Evolutionary conservation across 2,888 invertebrate genomes (phyloP).

Genomic region (Drosophila peninsularis): DNA sequence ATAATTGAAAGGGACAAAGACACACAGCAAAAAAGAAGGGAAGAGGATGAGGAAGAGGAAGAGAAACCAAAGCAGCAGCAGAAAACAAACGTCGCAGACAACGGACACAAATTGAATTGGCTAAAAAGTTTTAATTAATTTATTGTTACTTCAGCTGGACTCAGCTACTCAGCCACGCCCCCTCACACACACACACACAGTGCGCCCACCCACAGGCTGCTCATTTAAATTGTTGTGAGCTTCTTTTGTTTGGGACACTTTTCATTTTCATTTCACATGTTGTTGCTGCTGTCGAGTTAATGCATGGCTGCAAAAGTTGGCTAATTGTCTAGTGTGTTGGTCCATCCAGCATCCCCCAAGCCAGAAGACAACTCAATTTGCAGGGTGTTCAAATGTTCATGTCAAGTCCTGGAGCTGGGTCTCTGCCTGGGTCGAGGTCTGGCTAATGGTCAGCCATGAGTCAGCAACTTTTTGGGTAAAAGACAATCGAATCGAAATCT

Average conservation of each 20-base stretch:
- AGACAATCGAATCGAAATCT: slow-evolving; percentile 29
- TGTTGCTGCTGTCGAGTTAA: slow-evolving; percentile 63
- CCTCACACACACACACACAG: neutral
- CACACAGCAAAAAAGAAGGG: slow-evolving; percentile 14
- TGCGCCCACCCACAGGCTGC: slow-evolving; percentile 38
- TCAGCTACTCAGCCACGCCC: slow-evolving; percentile 18
- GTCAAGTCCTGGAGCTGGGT: slow-evolving; percentile 10
- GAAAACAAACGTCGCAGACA: slow-evolving; percentile 63
- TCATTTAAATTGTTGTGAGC: slow-evolving; percentile 69
- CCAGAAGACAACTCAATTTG: slow-evolving; percentile 39
- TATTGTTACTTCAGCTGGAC: slow-evolving; percentile 75
- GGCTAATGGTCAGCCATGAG: slow-evolving; percentile 37
- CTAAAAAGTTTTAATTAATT: slow-evolving; percentile 80
- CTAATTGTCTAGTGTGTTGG: slow-evolving; percentile 67
- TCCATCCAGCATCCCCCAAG: slow-evolving; percentile 17
- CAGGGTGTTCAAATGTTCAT: slow-evolving; percentile 26
- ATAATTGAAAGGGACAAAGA: slow-evolving; percentile 74
- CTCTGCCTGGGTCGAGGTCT: neutral
- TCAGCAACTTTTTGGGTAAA: slow-evolving; percentile 26
- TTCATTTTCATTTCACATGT: slow-evolving; percentile 50
- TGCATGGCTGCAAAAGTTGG: slow-evolving; percentile 75
- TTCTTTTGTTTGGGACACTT: slow-evolving; percentile 42
- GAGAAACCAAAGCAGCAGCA: slow-evolving; percentile 7
- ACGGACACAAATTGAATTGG: slow-evolving; percentile 80
- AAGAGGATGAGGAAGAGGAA: neutral